phyloP scores from a whole-genome alignment of 1,140 invertebrate species.

The Drosophila watanabei region DNA sequence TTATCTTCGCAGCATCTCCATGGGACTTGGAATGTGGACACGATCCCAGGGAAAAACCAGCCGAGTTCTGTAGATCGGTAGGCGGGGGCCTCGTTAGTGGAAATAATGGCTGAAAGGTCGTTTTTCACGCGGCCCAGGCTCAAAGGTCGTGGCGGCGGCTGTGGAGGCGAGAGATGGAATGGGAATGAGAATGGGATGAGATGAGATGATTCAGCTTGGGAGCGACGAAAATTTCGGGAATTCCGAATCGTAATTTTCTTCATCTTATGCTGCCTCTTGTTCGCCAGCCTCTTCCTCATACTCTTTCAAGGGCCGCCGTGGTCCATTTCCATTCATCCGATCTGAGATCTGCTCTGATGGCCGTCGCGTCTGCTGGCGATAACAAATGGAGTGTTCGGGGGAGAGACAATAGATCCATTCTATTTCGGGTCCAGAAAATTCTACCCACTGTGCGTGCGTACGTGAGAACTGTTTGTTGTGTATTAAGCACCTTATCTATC shows the following conservation, averaged over 20 bases:
- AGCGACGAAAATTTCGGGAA: conserved; percentile 73
- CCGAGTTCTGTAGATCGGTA: conserved; percentile 6
- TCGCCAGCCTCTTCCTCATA: conserved; percentile 16
- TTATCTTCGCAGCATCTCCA: conserved; percentile 58
- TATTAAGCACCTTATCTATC: conserved; percentile 69
- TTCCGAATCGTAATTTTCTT: conserved; percentile 74
- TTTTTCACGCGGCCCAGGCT: conserved; percentile 76
- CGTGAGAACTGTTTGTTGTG: conserved; percentile 77
- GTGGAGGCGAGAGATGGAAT: conserved; percentile 22
- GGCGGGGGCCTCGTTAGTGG: conserved; percentile 76
- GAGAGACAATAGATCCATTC: conserved; percentile 54
- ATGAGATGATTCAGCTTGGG: conserved; percentile 73
- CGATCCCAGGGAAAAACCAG: conserved; percentile 64
- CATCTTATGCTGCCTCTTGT: conserved; percentile 52
- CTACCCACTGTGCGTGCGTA: conserved; percentile 26
- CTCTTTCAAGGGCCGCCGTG: conserved; percentile 60
- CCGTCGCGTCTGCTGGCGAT: conserved; percentile 66
- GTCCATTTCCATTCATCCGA: conserved; percentile 71
- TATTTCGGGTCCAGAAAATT: conserved; percentile 32
- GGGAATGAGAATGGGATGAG: not conserved
- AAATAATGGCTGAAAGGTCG: conserved; percentile 79
- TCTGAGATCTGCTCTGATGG: conserved; percentile 57
- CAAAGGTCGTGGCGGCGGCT: conserved; percentile 74
- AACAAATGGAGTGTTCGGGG: conserved; percentile 42
- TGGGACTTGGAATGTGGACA: conserved; percentile 73